Percentiles rank a stretch among this genome's conserved stretches.
These are phyloP conservation scores for Globicephala melas DNA, from an alignment of 2,113 vertebrate genomes.

Conservation along the genomic window DNA sequence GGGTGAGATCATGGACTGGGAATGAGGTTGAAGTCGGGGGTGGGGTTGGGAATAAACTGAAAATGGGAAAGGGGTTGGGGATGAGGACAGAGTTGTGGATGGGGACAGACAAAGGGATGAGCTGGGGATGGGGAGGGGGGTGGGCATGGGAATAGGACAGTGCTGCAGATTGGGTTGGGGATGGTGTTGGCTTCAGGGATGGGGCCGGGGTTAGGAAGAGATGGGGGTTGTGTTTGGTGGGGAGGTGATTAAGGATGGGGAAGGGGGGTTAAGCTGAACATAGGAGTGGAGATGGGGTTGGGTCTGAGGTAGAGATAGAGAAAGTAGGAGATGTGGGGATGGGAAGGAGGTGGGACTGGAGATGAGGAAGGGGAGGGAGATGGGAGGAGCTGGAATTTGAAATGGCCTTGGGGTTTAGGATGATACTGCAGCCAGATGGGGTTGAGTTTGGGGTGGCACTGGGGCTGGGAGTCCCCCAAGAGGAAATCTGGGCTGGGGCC, in stretches of 20 bases:
- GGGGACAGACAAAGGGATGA: no score
- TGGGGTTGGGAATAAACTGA: neutral
- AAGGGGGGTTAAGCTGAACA: neutral
- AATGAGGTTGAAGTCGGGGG: neutral
- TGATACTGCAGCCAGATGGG: neutral
- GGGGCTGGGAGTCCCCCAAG: neutral
- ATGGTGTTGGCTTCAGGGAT: neutral
- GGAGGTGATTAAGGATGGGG: neutral
- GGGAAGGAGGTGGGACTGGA: neutral
- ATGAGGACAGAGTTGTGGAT: neutral
- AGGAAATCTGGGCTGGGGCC: neutral
- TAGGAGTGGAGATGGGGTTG: neutral
- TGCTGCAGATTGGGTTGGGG: neutral
- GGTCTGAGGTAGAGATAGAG: neutral
- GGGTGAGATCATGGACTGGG: neutral
- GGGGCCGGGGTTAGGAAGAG: no score
- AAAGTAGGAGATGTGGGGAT: neutral
- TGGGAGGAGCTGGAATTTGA: neutral
- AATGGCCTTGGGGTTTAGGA: neutral
- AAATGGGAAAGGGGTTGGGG: no score
- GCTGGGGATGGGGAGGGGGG: neutral
- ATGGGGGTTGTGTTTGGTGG: neutral
- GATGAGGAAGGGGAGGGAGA: no score
- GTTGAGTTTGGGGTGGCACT: neutral
- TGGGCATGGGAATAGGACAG: neutral